phyloP scores from a whole-genome alignment of 2,797 vertebrate genomes.

The Sebastes taczanowskii region DNA sequence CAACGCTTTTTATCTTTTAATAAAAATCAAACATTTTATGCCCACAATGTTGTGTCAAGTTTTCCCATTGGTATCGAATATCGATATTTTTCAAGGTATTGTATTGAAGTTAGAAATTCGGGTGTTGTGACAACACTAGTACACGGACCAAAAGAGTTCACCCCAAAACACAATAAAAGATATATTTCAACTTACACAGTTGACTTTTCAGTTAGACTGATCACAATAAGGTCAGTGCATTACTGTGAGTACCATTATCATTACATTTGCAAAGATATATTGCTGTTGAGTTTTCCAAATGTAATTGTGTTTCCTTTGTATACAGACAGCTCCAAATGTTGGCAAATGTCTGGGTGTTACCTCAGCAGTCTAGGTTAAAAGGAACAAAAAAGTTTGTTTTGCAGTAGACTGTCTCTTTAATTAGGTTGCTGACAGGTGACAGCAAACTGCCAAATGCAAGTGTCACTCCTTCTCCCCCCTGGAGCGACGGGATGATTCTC shows the following conservation, averaged over 20 bases:
- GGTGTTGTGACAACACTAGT: no score
- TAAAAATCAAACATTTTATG: no score
- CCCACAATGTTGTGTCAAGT: background rate
- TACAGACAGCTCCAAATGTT: background rate
- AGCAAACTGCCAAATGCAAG: conserved; percentile 22
- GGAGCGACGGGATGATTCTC: conserved; percentile 8
- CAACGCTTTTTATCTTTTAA: no score
- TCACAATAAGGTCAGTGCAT: background rate
- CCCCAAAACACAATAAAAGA: background rate
- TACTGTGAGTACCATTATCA: background rate
- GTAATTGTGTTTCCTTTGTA: background rate
- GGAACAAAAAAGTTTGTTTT: background rate
- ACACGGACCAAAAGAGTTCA: background rate
- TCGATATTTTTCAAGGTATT: no score
- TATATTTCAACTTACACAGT: background rate
- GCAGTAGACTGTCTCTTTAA: background rate
- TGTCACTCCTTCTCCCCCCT: background rate
- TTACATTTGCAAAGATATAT: background rate
- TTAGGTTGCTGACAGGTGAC: conserved; percentile 33
- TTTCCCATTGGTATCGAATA: no score
- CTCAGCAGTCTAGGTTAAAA: background rate
- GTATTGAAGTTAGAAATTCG: no score
- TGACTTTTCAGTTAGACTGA: background rate
- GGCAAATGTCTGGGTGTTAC: background rate
- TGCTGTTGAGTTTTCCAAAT: background rate